These are phyloP conservation scores for Caenorhabditis macrosperma DNA, from an alignment of 2,888 invertebrate genomes.

Conservation along the genomic window DNA sequence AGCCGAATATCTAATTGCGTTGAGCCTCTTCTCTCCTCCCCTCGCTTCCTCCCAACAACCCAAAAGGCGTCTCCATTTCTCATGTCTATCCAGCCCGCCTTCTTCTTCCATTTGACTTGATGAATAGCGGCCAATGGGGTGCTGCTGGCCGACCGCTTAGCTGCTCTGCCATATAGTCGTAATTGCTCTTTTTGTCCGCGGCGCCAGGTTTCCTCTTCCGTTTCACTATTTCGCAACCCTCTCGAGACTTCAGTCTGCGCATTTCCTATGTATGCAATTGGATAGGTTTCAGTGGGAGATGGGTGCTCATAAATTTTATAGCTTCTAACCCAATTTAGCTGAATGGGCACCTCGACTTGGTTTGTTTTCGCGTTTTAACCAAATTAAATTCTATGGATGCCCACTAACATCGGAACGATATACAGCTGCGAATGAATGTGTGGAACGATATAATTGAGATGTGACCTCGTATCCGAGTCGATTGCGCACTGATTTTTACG, in stretches of 20 bases:
- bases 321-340: neutral
- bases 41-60: neutral
- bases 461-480: constrained; percentile 20
- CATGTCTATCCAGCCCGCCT: neutral
- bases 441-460: constrained; percentile 12
- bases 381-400: neutral
- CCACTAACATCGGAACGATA: neutral
- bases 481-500: neutral
- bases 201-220: neutral
- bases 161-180: constrained; percentile 8
- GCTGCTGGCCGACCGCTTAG: neutral
- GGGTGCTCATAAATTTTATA: constrained; percentile 40
- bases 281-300: constrained; percentile 20
- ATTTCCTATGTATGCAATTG: constrained; percentile 38
- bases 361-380: constrained; percentile 1
- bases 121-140: constrained; percentile 35
- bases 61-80: constrained; percentile 7
- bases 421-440: neutral
- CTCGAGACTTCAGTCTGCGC: constrained; percentile 6
- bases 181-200: constrained; percentile 36
- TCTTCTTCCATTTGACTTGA: constrained; percentile 27
- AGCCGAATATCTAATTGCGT: constrained; percentile 43
- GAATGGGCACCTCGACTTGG: neutral
- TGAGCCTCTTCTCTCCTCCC: neutral
- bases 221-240: constrained; percentile 44